Conservation (phyloP, 2,113 vertebrate species). For the Rhinolophus ferrumequinum region DNA sequence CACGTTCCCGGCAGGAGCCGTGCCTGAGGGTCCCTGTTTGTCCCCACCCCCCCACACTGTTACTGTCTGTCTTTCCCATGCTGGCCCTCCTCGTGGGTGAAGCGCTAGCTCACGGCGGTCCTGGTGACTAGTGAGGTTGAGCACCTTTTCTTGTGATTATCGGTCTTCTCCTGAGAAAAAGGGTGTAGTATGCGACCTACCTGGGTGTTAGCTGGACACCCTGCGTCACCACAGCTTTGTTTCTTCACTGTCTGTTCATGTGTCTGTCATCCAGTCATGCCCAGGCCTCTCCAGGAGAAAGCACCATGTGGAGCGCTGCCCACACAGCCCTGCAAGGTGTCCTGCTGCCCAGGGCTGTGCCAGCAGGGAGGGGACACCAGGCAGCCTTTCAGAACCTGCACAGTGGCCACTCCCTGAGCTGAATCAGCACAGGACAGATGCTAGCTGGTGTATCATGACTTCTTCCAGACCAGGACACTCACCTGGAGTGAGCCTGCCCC, state of each 20-base stretch:
- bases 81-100: neutral
- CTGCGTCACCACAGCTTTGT: fast-evolving
- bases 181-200: fast-evolving
- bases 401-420: fast-evolving
- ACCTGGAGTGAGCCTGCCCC: neutral
- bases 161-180: neutral
- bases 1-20: neutral
- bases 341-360: neutral
- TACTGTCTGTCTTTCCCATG: neutral
- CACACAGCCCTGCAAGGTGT: neutral
- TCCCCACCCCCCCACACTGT: neutral
- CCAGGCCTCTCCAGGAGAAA: neutral
- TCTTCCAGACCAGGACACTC: neutral
- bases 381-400: neutral
- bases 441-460: neutral
- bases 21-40: neutral
- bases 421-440: neutral
- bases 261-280: neutral
- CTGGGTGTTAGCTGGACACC: neutral
- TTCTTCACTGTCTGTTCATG: neutral
- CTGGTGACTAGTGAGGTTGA: neutral
- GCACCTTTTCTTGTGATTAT: neutral
- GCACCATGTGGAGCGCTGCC: neutral
- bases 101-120: neutral
- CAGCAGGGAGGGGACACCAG: neutral